phyloP scores from a whole-genome alignment of 2,888 invertebrate species.

The Drosophila diplacantha region DNA sequence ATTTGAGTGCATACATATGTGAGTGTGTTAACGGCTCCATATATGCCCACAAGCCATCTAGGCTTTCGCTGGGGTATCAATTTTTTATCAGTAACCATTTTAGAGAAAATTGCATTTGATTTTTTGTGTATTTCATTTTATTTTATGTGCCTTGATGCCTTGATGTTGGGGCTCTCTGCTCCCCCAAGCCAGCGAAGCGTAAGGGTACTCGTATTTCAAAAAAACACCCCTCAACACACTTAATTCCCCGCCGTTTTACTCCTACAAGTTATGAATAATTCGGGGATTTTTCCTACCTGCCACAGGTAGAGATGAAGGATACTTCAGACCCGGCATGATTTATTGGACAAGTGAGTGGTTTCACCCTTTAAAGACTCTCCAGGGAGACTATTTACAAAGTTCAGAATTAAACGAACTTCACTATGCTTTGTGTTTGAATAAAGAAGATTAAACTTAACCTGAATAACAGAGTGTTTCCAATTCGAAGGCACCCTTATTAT shows the following conservation, averaged over 20 bases:
- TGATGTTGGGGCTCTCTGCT: slow-evolving; percentile 34
- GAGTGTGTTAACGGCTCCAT: slow-evolving; percentile 6
- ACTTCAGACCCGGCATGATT: background rate
- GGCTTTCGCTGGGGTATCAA: slow-evolving; percentile 50
- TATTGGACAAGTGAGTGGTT: slow-evolving; percentile 4
- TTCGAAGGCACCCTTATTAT: background rate
- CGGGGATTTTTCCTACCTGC: slow-evolving; percentile 19
- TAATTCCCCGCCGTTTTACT: slow-evolving; percentile 27
- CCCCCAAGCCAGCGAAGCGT: slow-evolving; percentile 5
- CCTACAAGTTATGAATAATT: slow-evolving; percentile 36
- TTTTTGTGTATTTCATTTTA: slow-evolving; percentile 41
- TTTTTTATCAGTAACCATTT: slow-evolving; percentile 68
- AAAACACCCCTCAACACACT: slow-evolving; percentile 16
- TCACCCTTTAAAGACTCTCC: background rate
- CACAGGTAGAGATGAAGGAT: slow-evolving; percentile 3
- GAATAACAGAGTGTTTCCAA: background rate
- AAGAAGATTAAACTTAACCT: background rate
- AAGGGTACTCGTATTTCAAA: slow-evolving; percentile 9
- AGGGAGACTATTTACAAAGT: background rate
- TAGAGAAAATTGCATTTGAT: slow-evolving; percentile 67
- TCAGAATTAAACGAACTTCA: too few relatives aligned
- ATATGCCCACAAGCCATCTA: slow-evolving; percentile 16
- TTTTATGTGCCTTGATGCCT: slow-evolving; percentile 50
- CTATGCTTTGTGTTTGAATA: background rate
- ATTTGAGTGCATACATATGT: slow-evolving; percentile 28